Base-by-base conservation (phyloP, 1,140 invertebrate genomes). In the Sminthurinus signatus region DNA sequence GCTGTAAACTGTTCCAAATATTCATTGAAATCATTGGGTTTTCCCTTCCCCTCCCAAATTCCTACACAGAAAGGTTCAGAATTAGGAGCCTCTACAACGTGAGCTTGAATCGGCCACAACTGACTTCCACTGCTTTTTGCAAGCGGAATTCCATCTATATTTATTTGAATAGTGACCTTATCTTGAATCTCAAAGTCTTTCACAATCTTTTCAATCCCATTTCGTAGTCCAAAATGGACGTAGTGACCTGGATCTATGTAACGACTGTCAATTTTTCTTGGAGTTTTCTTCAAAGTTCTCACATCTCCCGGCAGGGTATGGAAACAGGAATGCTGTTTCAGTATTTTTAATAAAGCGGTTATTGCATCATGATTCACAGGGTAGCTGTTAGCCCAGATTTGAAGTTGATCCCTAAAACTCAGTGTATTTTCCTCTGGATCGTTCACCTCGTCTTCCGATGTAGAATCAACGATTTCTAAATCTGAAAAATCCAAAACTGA, bases 161-260 rank as follows among this genome's bases (percentile, higher is more conserved):
- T 65, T 1, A 65, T 28, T 21, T 55, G 12, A 5, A 60, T 0
- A 2, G n/a, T 29, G 15, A 64, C 10, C 3, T 14, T 51, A 2
- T n/a, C 28, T 32, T 5, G 27, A 1, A 50, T 32, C 28, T 19
- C 2, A 39, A 64, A 51, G 62, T 2, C 10, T 54, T 73, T 69
- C 23, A 64, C 65, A 60, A 48, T 43, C 23, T 59, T 57, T 27
- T 60, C 44, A 58, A 51, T 12, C 19, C 28, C 8, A 2, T 29
- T 12, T 32, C 4, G 12, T 1, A 48, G 5, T 25, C 42, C 36
- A 25, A 61, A 39, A 23, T 61, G 59, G 4, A 50, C 27, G 21
- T 51, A 51, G 32, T 4, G 31, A 5, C 59, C 44, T 19, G 59
- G 48, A 10, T 25, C 8, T 31, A 60, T 15, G 50, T 27, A 12